Base-by-base conservation (phyloP, 53 echinoderm and acorn worm species). In the Stichopus horrens region DNA sequence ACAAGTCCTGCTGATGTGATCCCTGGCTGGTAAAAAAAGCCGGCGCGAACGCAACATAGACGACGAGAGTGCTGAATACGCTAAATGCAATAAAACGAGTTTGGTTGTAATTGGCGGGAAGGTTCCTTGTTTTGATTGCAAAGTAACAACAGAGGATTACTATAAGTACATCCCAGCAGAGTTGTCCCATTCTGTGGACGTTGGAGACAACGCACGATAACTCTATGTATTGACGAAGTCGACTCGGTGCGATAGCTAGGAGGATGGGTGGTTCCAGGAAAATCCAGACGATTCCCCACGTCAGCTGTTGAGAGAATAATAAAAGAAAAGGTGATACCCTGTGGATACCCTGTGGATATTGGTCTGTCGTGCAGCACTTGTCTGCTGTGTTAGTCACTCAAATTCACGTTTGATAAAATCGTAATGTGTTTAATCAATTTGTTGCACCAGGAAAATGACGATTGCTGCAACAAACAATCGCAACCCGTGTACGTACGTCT, bases 21-120 rank as follows among this genome's bases (percentile, higher is more conserved):
- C 88, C 89, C 6, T 86, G 65, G 10, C 88, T 57, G 52, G 91
- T 85, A 55, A 95, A 95, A 65, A 89, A 95, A 9, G 89, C 91
- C 0, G 95, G 91, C 7, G 90, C 90, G 65, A 93, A 95, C 9
- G 91, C 95, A 11, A 95, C 83, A 88, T 91, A 91, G 4, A 95
- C 93, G 7, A 84, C 58, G 1, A 84, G 67, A 5, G 95, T 91
- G 13, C 93, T 93, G 88, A 93, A 95, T 8, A 90, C 95, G 71
- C 93, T 95, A 9, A 95, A 53, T 86, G 91, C 91, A 63, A 95
- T 95, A 80, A 95, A 95, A 53, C 95, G 95, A 9, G 84, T 65
- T 11, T 83, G 83, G 65, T 83, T 93, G 90, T 93, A 95, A 87
- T 95, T 95, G 19, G 79, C 93, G 8, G 95, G 95, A 9, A 95